These are phyloP conservation scores for Apamea crenata DNA, from an alignment of 2,888 invertebrate species.

Conservation along the genomic window DNA sequence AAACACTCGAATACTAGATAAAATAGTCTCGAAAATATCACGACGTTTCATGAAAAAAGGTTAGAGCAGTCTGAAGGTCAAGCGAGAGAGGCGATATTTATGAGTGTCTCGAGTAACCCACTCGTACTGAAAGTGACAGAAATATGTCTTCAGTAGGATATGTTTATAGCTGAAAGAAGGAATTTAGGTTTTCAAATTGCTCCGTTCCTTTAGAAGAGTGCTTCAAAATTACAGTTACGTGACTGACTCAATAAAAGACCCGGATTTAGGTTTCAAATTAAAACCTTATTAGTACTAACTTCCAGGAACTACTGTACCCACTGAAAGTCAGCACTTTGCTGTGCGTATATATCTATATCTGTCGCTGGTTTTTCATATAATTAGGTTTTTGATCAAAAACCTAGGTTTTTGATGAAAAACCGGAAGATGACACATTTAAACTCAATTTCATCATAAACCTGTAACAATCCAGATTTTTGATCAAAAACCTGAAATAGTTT, in stretches of 20 bases:
- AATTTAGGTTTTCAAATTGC: not conserved
- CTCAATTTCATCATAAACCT: too few species aligned
- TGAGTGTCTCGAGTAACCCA: constrained; percentile 20
- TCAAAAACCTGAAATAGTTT: too few species aligned
- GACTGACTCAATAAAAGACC: not conserved
- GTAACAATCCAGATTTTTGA: too few species aligned
- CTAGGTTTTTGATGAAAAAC: too few species aligned
- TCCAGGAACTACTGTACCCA: too few species aligned
- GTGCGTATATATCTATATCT: too few species aligned
- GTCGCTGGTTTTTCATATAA: too few species aligned
- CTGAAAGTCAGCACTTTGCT: too few species aligned
- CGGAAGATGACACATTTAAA: too few species aligned
- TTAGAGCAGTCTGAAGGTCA: constrained; percentile 43
- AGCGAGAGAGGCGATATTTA: constrained; percentile 18
- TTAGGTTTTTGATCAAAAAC: too few species aligned
- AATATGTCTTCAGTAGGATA: not conserved
- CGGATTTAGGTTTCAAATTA: not conserved
- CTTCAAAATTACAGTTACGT: not conserved
- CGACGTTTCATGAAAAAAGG: constrained; percentile 5
- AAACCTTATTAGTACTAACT: not conserved
- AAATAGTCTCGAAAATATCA: not conserved
- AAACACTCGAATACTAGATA: not conserved
- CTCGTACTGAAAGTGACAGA: constrained; percentile 10
- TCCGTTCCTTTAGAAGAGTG: not conserved
- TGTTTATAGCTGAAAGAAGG: not conserved